These are phyloP conservation scores for Brachionus koreanus DNA, from an alignment of 1,140 invertebrate species.

Conservation along the genomic window DNA sequence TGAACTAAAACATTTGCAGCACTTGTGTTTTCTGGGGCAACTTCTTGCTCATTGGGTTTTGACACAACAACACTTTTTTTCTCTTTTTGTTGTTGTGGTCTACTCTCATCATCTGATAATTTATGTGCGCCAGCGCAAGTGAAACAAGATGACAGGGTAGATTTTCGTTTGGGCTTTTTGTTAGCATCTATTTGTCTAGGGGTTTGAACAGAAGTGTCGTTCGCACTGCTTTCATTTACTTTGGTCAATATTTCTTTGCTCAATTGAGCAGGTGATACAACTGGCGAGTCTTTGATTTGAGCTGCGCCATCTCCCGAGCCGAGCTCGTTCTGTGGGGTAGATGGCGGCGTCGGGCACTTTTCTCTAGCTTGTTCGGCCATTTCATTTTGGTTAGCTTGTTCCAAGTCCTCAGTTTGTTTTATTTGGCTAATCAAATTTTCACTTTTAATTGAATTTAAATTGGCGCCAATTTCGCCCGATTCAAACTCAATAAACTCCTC, in stretches of 20 bases:
- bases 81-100: not conserved
- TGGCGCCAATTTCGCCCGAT: not conserved
- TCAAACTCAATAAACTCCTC: conserved; percentile 25
- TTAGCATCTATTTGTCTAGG: not conserved
- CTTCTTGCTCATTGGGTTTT: not conserved
- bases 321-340: conserved; percentile 17
- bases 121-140: conserved; percentile 26
- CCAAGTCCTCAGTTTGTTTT: not conserved
- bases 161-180: conserved; percentile 2
- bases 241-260: not conserved
- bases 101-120: conserved; percentile 28
- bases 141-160: conserved; percentile 13
- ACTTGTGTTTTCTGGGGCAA: not conserved
- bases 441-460: not conserved
- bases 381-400: not conserved
- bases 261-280: not conserved
- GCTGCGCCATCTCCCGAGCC: not conserved
- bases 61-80: conserved; percentile 20
- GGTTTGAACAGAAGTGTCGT: not conserved
- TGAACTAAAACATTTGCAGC: not conserved
- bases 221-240: not conserved
- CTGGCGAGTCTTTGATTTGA: not conserved
- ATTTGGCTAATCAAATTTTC: not conserved
- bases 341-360: conserved; percentile 1
- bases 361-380: not conserved